Percentiles rank a stretch among this genome's conserved stretches.
Conservation (phyloP, 2,888 invertebrate species). For the Thyatira batis region DNA sequence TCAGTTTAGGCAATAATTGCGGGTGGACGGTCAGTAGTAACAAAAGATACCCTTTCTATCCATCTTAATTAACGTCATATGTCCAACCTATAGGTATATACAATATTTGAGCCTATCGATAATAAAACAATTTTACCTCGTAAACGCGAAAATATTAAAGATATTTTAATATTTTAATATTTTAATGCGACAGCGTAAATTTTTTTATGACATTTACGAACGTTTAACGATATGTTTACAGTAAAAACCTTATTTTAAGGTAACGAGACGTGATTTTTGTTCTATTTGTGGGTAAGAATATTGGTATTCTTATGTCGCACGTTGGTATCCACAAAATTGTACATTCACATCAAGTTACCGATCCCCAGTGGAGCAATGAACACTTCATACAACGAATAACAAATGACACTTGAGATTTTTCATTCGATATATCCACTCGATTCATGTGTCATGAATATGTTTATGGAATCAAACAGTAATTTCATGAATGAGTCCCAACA, state of each 20-base stretch:
- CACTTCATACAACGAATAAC: slow-evolving; percentile 39
- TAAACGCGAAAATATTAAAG: not conserved
- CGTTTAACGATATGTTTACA: not conserved
- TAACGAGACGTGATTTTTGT: slow-evolving; percentile 13
- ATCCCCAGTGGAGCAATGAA: slow-evolving; percentile 23
- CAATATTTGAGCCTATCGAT: not conserved
- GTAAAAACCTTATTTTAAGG: not conserved
- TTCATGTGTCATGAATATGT: slow-evolving; percentile 2
- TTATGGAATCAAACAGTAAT: no score
- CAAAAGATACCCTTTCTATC: no score
- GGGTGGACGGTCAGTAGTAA: no score
- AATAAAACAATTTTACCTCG: not conserved
- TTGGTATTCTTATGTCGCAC: slow-evolving; percentile 31
- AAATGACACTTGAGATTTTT: slow-evolving; percentile 13
- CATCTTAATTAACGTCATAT: no score
- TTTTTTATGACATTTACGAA: not conserved
- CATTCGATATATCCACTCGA: not conserved
- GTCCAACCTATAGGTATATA: not conserved
- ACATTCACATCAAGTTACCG: slow-evolving; percentile 43
- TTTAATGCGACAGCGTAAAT: slow-evolving; percentile 2
- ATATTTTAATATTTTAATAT: not conserved
- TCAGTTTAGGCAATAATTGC: no score
- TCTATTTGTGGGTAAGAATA: slow-evolving; percentile 23
- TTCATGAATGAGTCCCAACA: no score
- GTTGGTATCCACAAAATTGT: slow-evolving; percentile 36